Percentiles rank a stretch among this genome's conserved stretches.
phyloP scores from a whole-genome alignment of 2,113 vertebrate genomes.

The Dunckerocampus dactyliophorus region DNA sequence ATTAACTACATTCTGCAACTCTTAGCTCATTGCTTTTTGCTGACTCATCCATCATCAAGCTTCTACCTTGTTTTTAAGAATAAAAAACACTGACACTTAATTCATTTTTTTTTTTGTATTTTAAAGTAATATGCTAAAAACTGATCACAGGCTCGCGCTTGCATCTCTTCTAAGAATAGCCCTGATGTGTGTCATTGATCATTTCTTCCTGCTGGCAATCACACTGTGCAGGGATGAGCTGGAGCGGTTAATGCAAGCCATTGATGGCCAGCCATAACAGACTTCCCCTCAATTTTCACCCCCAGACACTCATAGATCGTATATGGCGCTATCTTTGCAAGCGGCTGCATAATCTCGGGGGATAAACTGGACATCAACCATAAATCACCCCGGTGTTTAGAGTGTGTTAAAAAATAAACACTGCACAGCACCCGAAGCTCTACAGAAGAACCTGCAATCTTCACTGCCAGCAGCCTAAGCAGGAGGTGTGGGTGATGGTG shows the following conservation, averaged over 20 bases:
- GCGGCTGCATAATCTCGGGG: conserved; percentile 27
- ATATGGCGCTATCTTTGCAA: conserved; percentile 12
- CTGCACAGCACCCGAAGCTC: conserved; percentile 1
- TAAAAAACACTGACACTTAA: not conserved
- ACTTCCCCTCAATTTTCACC: not conserved
- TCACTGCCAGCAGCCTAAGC: not conserved
- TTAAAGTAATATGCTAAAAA: not conserved
- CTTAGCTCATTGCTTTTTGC: not conserved
- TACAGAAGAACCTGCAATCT: conserved; percentile 10
- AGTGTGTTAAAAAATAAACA: conserved; percentile 10
- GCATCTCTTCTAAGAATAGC: conserved; percentile 20
- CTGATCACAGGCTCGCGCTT: not conserved
- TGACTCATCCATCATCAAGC: not conserved
- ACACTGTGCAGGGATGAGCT: conserved; percentile 1
- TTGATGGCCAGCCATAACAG: conserved; percentile 17
- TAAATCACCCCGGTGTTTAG: not conserved
- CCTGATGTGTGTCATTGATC: conserved; percentile 14
- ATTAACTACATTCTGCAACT: not conserved
- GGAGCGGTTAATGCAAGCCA: conserved; percentile 11
- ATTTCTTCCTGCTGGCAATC: not conserved
- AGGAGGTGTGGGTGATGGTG: no score
- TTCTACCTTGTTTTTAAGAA: not conserved
- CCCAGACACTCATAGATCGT: not conserved
- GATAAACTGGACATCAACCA: conserved; percentile 27
- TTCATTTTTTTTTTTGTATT: no score